Conservation (phyloP, 2,888 invertebrate species). For the Schizotus pectinicornis region DNA sequence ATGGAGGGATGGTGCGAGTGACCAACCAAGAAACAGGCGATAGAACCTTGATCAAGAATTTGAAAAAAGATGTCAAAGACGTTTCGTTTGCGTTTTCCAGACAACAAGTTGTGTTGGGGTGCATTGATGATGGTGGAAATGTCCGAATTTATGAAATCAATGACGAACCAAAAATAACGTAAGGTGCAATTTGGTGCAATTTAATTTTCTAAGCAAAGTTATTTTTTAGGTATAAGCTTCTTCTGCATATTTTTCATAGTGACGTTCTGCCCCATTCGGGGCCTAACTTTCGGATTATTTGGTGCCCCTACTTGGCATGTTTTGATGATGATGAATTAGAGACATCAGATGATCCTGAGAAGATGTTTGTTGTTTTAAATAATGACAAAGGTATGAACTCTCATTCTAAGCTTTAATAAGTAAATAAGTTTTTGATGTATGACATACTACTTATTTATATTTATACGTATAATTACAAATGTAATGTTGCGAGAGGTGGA, state of each 20-base stretch:
- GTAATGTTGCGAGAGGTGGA: no score
- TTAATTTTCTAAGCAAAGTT: conserved; percentile 42
- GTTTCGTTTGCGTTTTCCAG: conserved; percentile 87
- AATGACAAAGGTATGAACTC: conserved; percentile 65
- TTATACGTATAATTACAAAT: conserved; percentile 1
- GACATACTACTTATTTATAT: no score
- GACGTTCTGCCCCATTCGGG: conserved; percentile 44
- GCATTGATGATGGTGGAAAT: conserved; percentile 85
- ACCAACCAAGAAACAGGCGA: conserved; percentile 78
- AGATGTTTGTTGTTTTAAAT: conserved; percentile 81
- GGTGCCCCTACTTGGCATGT: conserved; percentile 91
- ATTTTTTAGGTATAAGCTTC: conserved; percentile 61
- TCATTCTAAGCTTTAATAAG: not conserved
- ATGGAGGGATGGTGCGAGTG: conserved; percentile 81
- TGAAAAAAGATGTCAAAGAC: conserved; percentile 88
- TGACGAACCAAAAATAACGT: conserved; percentile 65
- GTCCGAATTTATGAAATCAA: conserved; percentile 83
- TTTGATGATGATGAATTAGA: conserved; percentile 64
- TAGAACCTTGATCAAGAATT: conserved; percentile 83
- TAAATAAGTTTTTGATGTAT: no score
- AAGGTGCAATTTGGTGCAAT: conserved; percentile 41
- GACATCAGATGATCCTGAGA: conserved; percentile 74
- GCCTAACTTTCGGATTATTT: conserved; percentile 68
- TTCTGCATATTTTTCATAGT: conserved; percentile 67
- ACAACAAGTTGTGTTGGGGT: conserved; percentile 79